Base-by-base conservation (phyloP, 2,113 vertebrate species). In the Podiceps cristatus region DNA sequence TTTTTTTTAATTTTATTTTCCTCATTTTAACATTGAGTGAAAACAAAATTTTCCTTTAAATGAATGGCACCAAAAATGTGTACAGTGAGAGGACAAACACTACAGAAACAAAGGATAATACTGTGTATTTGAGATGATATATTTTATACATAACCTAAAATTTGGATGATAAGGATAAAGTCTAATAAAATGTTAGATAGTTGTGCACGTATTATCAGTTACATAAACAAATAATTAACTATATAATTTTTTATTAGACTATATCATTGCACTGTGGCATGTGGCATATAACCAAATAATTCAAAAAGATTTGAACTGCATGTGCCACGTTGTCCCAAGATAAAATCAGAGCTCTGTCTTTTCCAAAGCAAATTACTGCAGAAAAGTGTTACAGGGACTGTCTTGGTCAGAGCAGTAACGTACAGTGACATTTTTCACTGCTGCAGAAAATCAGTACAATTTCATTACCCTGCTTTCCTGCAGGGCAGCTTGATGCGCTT, bases 371-470 rank as follows among this genome's bases (percentile, higher is more conserved):
- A 93, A 92, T 88, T 44, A 64, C 49, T 56, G 68, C 44, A 81
- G 82, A 72, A 87, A 84, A 90, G 37, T 5, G 2, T 88, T 80
- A 56, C 72, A 60, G n/a, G 13, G 33, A 60, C 60, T 79, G 7
- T 78, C 85, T 76, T n/a, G 4, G 45, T 73, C 33, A 75, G 64
- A 88, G 55, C 47, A 63, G 85, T 59, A 90, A 69, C 0, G 2
- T 62, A 42, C 19, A 40, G 62, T 85, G 86, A 85, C 84, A 89
- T 95, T 90, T 78, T 88, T 91, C 84, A 77, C 58, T 72, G 59
- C 59, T 80, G 60, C 82, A 88, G 90, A 96, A 96, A 96, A 93
- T 95, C 92, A 84, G 93, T 80, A 68, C 90, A 88, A 90, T 91
- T 93, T 86, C 92, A 83, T 96, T 97, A 92, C 27, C 18, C 14